Base-by-base conservation (phyloP, 2,797 vertebrate genomes). In the Poecilia gillii region DNA sequence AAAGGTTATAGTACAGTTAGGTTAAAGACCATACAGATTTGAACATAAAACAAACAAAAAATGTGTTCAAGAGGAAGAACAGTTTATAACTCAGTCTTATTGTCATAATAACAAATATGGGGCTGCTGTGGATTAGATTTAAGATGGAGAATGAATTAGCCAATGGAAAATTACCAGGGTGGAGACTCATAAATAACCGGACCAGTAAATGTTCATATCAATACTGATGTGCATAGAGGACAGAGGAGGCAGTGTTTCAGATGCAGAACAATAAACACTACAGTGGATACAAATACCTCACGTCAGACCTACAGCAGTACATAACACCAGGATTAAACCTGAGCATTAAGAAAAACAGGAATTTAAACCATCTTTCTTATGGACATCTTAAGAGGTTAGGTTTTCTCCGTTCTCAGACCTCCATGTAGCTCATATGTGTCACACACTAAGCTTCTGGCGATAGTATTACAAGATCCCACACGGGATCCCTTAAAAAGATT, bases 151-250 rank as follows among this genome's bases (percentile, higher is more conserved):
- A 36, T 77, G 39, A 81, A 80, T 75, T 25, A 75, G 80, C 84
- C 85, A 87, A 89, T 84, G 84, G 70, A 88, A 86, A 91, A 90
- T 86, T 53, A 87, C 72, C 80, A 89, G 81, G 79, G 73, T 87
- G 77, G 84, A 71, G 79, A 82, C 81, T 89, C 75, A 85, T 87
- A 89, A 91, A 91, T 90, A 92, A 91, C 83, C 82, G 77, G 75
- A 88, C 77, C 81, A 86, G 88, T 91, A 85, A 90, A 81, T 87
- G 72, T 72, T 78, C 64, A 72, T 84, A 88, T 88, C 85, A 85
- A 85, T 84, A 90, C 2, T 89, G 57, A 86, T 82, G 64, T 79
- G 78, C 78, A 78, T 59, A 71, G 74, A 77, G 68, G 33, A 77
- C 25, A 68, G 16, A 66, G 36, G 64, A 68, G 1, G 66, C 66